Percentiles rank a stretch among this genome's conserved stretches.
These are phyloP conservation scores for Botia almorhae DNA, from an alignment of 2,797 vertebrate genomes.

Conservation along the genomic window DNA sequence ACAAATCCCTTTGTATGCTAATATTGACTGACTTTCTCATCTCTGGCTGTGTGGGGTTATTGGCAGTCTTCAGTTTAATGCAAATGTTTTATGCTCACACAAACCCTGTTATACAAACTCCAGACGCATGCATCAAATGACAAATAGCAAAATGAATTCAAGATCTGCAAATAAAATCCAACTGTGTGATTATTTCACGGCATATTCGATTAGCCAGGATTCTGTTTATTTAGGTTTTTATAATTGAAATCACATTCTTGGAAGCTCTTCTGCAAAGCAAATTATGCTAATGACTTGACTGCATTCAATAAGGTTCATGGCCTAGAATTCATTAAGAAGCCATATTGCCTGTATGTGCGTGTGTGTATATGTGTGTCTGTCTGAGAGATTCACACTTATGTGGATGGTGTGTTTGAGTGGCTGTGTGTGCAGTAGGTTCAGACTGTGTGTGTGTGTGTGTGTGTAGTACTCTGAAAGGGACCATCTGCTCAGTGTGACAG, in stretches of 20 bases:
- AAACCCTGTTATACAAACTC: constrained; percentile 47
- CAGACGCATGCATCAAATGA: constrained; percentile 53
- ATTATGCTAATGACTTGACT: constrained; percentile 71
- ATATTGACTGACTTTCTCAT: constrained; percentile 48
- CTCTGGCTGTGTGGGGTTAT: neutral
- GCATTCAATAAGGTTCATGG: constrained; percentile 70
- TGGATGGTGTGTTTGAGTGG: constrained; percentile 56
- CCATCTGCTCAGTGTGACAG: constrained; percentile 86
- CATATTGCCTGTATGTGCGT: constrained; percentile 55
- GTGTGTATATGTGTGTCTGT: constrained; percentile 52
- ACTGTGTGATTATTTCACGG: constrained; percentile 74
- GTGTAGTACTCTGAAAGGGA: constrained; percentile 75
- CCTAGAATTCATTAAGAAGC: constrained; percentile 75
- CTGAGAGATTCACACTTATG: constrained; percentile 54
- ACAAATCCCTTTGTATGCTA: constrained; percentile 41
- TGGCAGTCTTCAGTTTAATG: constrained; percentile 1
- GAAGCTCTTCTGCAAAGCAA: constrained; percentile 77
- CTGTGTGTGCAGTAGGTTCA: constrained; percentile 1
- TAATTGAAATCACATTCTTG: constrained; percentile 73
- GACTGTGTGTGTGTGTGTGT: constrained; percentile 53
- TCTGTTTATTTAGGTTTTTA: constrained; percentile 77
- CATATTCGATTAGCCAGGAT: constrained; percentile 75
- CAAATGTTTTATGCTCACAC: constrained; percentile 2
- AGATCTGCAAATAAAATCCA: constrained; percentile 65
- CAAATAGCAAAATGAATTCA: constrained; percentile 71